A percentile compares a stretch with the other conserved stretches of the same genome.
These are phyloP conservation scores for Acanthurus leucopareius DNA, from an alignment of 2,797 vertebrate species.

Conservation along the genomic window DNA sequence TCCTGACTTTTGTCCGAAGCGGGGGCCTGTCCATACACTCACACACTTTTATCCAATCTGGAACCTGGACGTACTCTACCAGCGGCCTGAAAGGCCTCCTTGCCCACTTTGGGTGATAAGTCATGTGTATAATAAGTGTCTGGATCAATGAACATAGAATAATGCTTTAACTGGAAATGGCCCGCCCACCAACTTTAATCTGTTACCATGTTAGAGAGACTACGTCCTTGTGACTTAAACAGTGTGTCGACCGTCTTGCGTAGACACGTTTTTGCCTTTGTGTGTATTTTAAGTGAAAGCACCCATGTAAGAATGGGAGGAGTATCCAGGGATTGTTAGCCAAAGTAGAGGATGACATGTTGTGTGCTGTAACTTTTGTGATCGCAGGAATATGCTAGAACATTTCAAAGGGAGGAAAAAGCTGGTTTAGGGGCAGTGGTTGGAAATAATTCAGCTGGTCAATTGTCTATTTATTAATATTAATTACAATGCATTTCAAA, in stretches of 20 bases:
- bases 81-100: conserved; percentile 81
- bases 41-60: conserved; percentile 72
- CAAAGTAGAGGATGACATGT: conserved; percentile 86
- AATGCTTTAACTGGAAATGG: conserved; percentile 85
- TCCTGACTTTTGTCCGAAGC: conserved; percentile 85
- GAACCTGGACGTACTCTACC: conserved; percentile 76
- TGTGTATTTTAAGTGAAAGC: conserved; percentile 82
- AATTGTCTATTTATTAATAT: conserved; percentile 84
- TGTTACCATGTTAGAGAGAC: conserved; percentile 76
- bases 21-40: conserved; percentile 84
- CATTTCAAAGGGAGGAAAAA: conserved; percentile 82
- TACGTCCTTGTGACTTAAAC: conserved; percentile 74
- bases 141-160: conserved; percentile 76
- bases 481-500: conserved; percentile 84
- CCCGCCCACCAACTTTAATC: conserved; percentile 77
- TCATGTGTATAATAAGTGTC: conserved; percentile 74
- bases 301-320: conserved; percentile 80
- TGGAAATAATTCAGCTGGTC: conserved; percentile 81
- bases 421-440: conserved; percentile 79
- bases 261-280: conserved; percentile 78
- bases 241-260: conserved; percentile 69
- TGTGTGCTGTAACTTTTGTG: conserved; percentile 83
- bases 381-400: conserved; percentile 84
- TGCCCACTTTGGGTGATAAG: conserved; percentile 69
- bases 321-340: conserved; percentile 85